Percentiles rank a stretch among this genome's conserved stretches.
These are phyloP conservation scores for Botia almorhae DNA, from an alignment of 2,797 vertebrate species.

Conservation along the genomic window DNA sequence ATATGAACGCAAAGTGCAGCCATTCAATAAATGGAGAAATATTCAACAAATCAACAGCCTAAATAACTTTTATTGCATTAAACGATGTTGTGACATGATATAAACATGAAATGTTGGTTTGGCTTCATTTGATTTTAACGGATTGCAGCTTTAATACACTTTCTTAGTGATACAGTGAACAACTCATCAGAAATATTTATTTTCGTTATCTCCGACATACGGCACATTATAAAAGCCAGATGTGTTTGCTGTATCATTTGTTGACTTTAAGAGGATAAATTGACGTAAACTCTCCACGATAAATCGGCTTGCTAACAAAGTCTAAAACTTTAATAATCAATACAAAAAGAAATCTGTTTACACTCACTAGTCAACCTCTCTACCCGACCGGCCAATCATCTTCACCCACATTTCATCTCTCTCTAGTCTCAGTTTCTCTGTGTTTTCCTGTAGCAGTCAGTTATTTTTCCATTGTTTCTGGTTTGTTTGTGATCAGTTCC, in stretches of 20 bases:
- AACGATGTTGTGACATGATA: too few species aligned
- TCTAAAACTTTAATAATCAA: background rate
- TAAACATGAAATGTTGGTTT: too few species aligned
- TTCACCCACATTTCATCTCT: background rate
- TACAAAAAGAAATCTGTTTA: background rate
- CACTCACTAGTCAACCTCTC: background rate
- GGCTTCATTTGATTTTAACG: too few species aligned
- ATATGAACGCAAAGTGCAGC: too few species aligned
- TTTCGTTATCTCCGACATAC: background rate
- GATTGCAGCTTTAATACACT: too few species aligned
- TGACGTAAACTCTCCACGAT: background rate
- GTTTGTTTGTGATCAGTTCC: constrained; percentile 11
- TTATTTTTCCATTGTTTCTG: constrained; percentile 24
- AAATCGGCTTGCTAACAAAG: background rate
- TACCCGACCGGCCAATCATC: background rate
- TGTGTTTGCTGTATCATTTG: background rate
- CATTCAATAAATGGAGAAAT: too few species aligned
- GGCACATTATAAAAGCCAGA: background rate
- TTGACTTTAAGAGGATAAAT: too few species aligned
- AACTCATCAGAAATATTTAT: too few species aligned
- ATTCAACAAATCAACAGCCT: too few species aligned
- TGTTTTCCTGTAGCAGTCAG: constrained; percentile 9
- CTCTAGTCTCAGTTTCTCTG: background rate
- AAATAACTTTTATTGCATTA: too few species aligned
- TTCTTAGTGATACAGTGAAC: too few species aligned